phyloP scores from a whole-genome alignment of 2,113 vertebrate species.

The Xiphophorus hellerii region DNA sequence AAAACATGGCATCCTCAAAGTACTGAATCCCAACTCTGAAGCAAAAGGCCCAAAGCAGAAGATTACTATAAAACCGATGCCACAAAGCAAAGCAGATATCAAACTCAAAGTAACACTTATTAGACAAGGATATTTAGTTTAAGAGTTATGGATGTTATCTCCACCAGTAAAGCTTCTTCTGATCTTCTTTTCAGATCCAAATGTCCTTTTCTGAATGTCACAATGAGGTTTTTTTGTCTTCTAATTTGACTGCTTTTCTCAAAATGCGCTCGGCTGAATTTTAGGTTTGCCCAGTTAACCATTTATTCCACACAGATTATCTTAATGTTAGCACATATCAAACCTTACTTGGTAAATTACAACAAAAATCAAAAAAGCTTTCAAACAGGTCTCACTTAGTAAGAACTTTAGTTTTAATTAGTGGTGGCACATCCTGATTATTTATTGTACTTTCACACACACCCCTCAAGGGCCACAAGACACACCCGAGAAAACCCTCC shows the following conservation, averaged over 20 bases:
- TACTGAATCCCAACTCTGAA: constrained; percentile 3
- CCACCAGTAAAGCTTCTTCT: not conserved
- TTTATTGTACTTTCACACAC: not conserved
- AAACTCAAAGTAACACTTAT: constrained; percentile 9
- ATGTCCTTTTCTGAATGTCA: constrained; percentile 4
- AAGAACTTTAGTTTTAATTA: too few relatives aligned
- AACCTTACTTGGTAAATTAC: too few relatives aligned
- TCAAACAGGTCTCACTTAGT: too few relatives aligned
- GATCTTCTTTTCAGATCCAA: not conserved
- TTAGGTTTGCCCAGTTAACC: not conserved
- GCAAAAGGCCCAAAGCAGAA: not conserved
- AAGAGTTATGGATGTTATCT: not conserved
- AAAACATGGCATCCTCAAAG: not conserved
- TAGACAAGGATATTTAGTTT: not conserved
- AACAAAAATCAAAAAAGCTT: too few relatives aligned
- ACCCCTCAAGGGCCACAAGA: too few relatives aligned
- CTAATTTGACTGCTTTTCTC: not conserved
- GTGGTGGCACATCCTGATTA: not conserved
- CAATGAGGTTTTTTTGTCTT: not conserved
- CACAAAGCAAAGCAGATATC: constrained; percentile 3
- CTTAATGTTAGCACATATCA: too few relatives aligned
- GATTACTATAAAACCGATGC: not conserved
- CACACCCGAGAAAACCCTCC: too few relatives aligned
- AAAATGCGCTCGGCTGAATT: not conserved
- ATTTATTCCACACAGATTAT: not conserved